Evolutionary conservation across 2,797 vertebrate genomes (phyloP).

Genomic region (Rhinophrynus dorsalis): DNA sequence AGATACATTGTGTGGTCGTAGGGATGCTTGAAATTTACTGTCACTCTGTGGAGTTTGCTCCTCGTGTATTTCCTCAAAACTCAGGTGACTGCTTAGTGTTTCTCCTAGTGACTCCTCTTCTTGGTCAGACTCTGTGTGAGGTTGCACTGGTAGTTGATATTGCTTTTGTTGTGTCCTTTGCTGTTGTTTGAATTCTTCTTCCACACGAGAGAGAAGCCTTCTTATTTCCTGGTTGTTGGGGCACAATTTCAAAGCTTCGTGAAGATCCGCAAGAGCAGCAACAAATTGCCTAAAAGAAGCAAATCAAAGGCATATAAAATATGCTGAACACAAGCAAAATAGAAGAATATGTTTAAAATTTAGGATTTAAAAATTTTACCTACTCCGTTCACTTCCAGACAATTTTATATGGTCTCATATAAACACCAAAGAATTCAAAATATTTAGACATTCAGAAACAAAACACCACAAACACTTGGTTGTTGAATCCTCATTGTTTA

Average conservation of each 20-base stretch:
- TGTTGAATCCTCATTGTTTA: no score
- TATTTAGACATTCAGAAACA: no score
- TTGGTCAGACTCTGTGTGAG: slow-evolving; percentile 75
- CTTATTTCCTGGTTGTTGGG: slow-evolving; percentile 92
- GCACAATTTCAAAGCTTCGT: slow-evolving; percentile 88
- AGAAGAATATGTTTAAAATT: no score
- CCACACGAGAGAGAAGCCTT: slow-evolving; percentile 85
- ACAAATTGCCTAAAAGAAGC: slow-evolving; percentile 80
- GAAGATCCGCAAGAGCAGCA: slow-evolving; percentile 87
- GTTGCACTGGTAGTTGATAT: slow-evolving; percentile 60
- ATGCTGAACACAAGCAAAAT: no score
- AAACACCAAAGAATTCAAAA: no score
- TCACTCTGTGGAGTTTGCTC: slow-evolving; percentile 63
- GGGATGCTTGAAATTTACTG: slow-evolving; percentile 51
- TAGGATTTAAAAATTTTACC: no score
- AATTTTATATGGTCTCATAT: no score
- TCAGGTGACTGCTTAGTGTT: slow-evolving; percentile 57
- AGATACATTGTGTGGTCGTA: slow-evolving; percentile 60
- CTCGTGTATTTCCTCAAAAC: slow-evolving; percentile 68
- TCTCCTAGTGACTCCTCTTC: slow-evolving; percentile 72
- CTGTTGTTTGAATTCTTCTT: slow-evolving; percentile 93
- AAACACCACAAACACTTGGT: no score
- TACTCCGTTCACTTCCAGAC: no score
- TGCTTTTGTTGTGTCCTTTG: slow-evolving; percentile 84
- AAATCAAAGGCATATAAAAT: neutral